Evolutionary conservation across 1,140 invertebrate species (phyloP).

Genomic region (Drosophila sturtevanti): DNA sequence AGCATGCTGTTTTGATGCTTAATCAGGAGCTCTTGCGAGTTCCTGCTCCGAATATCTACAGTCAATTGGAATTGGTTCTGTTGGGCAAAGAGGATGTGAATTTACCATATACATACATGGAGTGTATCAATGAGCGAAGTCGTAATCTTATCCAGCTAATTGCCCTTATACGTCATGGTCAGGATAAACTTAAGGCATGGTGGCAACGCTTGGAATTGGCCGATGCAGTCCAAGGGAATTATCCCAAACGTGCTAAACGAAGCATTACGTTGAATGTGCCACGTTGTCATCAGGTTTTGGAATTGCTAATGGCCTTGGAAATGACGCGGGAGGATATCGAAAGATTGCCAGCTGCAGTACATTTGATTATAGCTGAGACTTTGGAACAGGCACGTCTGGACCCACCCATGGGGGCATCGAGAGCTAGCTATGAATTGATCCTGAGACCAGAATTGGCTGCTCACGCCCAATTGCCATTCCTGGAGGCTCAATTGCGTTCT

Average conservation of each 20-base stretch:
- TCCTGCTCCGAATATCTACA: conserved; percentile 88
- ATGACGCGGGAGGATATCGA: conserved; percentile 89
- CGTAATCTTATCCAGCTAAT: conserved; percentile 85
- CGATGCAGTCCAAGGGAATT: conserved; percentile 62
- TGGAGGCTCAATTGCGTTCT: conserved; percentile 27
- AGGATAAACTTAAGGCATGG: conserved; percentile 69
- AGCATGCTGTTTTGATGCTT: conserved; percentile 85
- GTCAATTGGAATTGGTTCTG: conserved; percentile 87
- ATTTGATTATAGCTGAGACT: conserved; percentile 89
- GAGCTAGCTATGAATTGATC: conserved; percentile 90
- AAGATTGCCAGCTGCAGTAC: conserved; percentile 89
- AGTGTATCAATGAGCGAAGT: conserved; percentile 88
- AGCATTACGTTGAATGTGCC: conserved; percentile 59
- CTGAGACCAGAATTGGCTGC: conserved; percentile 90
- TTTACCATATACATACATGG: conserved; percentile 88
- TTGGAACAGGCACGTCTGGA: conserved; percentile 89
- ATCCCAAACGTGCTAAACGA: conserved; percentile 52
- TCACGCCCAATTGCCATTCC: conserved; percentile 83
- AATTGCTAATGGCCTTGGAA: conserved; percentile 78
- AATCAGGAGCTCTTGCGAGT: conserved; percentile 86
- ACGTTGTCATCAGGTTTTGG: conserved; percentile 68
- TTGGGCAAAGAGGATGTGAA: conserved; percentile 75
- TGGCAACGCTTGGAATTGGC: conserved; percentile 67
- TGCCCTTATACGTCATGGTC: conserved; percentile 67
- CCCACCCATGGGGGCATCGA: conserved; percentile 91